Evolutionary conservation across 2,888 invertebrate genomes (phyloP).

Genomic region (Girardia tigrina): DNA sequence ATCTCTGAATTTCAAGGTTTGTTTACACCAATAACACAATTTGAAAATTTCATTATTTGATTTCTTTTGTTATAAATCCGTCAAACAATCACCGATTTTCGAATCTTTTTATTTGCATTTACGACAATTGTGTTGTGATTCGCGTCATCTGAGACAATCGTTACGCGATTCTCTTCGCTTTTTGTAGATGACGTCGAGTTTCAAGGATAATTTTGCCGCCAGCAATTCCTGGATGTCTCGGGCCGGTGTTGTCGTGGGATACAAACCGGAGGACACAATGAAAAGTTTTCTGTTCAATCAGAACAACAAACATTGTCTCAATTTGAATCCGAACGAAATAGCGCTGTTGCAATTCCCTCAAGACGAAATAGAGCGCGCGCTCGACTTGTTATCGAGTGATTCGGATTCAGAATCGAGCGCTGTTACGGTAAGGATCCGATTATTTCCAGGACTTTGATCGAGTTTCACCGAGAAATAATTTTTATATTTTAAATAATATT

Average conservation of each 20-base stretch:
- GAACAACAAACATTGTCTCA: neutral
- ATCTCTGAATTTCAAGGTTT: conserved; percentile 1
- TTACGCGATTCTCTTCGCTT: too few relatives aligned
- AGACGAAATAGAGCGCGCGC: neutral
- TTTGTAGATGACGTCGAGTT: neutral
- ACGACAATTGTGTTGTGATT: too few relatives aligned
- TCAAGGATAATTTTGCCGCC: neutral
- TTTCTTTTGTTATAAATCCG: too few relatives aligned
- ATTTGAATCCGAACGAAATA: neutral
- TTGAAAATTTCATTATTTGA: neutral
- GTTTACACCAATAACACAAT: conserved; percentile 15
- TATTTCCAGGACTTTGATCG: too few relatives aligned
- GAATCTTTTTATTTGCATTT: too few relatives aligned
- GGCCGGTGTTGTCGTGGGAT: conserved; percentile 31
- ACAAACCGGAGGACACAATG: conserved; percentile 31
- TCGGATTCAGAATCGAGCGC: neutral
- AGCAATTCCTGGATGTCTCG: conserved; percentile 29
- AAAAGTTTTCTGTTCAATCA: conserved; percentile 28
- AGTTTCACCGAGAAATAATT: too few relatives aligned
- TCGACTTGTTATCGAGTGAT: neutral
- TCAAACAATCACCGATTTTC: too few relatives aligned
- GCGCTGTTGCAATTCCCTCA: conserved; percentile 1
- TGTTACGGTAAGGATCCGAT: neutral
- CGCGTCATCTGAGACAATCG: too few relatives aligned
- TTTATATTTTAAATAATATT: neutral